Percentiles rank a stretch among this genome's conserved stretches.
Evolutionary conservation across 2,888 invertebrate species (phyloP).

Genomic region (Baccha elongata): DNA sequence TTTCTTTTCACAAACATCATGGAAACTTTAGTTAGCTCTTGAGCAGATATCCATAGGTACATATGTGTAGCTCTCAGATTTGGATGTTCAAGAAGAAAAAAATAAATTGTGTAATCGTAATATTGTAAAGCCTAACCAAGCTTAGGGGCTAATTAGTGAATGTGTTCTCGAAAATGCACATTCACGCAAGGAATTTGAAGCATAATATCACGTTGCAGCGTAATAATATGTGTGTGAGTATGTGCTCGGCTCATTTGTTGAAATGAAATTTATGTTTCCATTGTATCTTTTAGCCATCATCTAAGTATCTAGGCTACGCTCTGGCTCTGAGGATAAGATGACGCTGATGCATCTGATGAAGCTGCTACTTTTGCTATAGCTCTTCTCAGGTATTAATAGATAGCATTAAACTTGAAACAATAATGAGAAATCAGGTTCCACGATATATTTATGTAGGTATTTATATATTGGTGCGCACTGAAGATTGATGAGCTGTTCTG

Average conservation of each 20-base stretch:
- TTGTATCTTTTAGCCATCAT: conserved; percentile 23
- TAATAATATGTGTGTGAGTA: background rate
- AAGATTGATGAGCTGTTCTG: conserved; percentile 50
- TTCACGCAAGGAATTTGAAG: conserved; percentile 32
- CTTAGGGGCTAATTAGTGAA: conserved; percentile 59
- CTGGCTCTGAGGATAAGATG: conserved; percentile 32
- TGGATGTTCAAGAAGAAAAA: conserved; percentile 17
- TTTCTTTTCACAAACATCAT: conserved; percentile 57
- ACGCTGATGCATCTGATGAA: conserved; percentile 52
- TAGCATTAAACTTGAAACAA: conserved; percentile 65
- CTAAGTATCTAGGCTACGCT: conserved; percentile 55
- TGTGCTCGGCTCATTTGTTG: conserved; percentile 8
- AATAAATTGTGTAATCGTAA: conserved; percentile 21
- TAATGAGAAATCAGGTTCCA: conserved; percentile 62
- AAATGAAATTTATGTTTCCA: conserved; percentile 49
- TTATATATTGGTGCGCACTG: conserved; percentile 50
- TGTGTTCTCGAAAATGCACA: conserved; percentile 43
- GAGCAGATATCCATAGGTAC: background rate
- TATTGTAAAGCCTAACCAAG: background rate
- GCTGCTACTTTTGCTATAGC: conserved; percentile 30
- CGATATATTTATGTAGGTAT: no score
- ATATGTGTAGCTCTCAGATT: background rate
- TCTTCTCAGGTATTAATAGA: conserved; percentile 32
- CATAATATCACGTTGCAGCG: conserved; percentile 1
- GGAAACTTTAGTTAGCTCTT: no score